phyloP scores from a whole-genome alignment of 2,113 vertebrate genomes.

The Octodon degus region DNA sequence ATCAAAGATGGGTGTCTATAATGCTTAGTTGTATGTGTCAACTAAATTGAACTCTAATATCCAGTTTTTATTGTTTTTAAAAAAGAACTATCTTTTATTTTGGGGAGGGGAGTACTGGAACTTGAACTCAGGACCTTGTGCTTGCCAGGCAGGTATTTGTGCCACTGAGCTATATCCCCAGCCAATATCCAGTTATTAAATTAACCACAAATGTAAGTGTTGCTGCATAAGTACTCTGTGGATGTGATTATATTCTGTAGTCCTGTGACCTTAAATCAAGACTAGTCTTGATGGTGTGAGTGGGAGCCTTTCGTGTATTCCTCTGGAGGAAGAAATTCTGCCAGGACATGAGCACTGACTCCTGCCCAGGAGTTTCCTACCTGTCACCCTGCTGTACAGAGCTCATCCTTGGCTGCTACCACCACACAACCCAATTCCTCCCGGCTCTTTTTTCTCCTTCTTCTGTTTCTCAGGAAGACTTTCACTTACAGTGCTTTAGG shows the following conservation, averaged over 20 bases:
- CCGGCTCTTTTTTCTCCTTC: background rate
- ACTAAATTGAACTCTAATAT: background rate
- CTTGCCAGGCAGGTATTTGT: no score
- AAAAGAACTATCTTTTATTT: no score
- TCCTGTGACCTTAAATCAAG: background rate
- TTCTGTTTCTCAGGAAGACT: background rate
- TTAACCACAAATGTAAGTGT: background rate
- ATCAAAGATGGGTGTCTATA: background rate
- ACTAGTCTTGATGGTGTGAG: background rate
- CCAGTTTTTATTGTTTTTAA: background rate
- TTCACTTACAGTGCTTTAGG: background rate
- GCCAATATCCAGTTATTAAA: background rate
- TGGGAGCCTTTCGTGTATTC: background rate
- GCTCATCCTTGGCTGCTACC: rapidly evolving
- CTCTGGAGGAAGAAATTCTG: background rate
- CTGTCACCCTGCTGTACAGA: background rate
- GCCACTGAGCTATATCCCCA: no score
- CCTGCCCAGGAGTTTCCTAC: background rate
- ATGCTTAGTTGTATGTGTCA: background rate
- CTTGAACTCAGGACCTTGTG: no score
- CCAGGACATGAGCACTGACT: background rate
- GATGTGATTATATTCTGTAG: background rate
- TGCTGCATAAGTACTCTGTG: background rate
- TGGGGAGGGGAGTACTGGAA: no score
- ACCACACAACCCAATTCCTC: background rate